These are phyloP conservation scores for Odontomyia ornata DNA, from an alignment of 2,888 invertebrate genomes.

Conservation along the genomic window DNA sequence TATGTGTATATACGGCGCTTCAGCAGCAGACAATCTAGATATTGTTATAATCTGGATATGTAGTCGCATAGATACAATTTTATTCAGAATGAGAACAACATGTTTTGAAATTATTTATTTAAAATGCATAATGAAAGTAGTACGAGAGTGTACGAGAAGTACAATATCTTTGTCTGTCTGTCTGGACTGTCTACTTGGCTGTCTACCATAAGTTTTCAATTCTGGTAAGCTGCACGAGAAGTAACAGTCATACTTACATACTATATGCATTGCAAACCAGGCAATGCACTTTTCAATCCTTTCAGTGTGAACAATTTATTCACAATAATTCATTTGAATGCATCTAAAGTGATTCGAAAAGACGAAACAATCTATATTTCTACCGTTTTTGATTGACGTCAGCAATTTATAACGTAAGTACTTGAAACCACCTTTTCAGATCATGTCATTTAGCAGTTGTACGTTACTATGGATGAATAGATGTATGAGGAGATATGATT, in stretches of 20 bases:
- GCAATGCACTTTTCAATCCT: no score
- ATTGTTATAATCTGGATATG: no score
- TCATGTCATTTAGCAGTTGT: no score
- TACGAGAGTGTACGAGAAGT: neutral
- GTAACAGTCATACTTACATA: neutral
- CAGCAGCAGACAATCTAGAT: no score
- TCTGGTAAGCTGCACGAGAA: neutral
- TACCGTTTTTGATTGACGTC: constrained; percentile 48
- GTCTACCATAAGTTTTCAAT: neutral
- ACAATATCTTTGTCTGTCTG: constrained; percentile 1
- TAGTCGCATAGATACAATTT: neutral
- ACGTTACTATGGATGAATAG: no score
- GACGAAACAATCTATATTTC: constrained; percentile 21
- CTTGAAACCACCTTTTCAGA: no score
- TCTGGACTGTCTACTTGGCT: neutral
- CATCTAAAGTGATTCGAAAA: constrained; percentile 28
- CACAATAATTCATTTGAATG: constrained; percentile 28
- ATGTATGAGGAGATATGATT: no score
- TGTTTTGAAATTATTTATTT: constrained; percentile 18
- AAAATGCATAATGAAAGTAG: constrained; percentile 11
- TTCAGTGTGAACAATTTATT: constrained; percentile 26
- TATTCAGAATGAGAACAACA: neutral
- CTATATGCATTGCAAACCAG: neutral
- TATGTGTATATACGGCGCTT: neutral
- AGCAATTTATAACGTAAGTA: constrained; percentile 47